These are phyloP conservation scores for Rhyacophila evoluta DNA, from an alignment of 2,888 invertebrate genomes.

Conservation along the genomic window DNA sequence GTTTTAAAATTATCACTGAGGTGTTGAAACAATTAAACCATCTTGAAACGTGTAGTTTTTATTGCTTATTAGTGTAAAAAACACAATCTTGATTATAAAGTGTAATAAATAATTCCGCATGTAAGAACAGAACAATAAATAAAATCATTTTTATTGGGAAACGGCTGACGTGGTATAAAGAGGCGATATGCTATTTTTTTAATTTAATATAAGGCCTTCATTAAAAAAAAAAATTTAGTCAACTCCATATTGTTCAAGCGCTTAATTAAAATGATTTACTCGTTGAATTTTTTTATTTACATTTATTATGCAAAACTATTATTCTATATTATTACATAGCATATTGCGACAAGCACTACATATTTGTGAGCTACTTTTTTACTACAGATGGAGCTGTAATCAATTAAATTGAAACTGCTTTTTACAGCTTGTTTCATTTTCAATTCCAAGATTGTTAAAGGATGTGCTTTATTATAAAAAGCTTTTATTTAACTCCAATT, in stretches of 20 bases:
- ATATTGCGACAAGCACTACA: too few relatives aligned
- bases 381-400: too few relatives aligned
- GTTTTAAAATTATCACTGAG: background rate
- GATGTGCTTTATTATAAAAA: too few relatives aligned
- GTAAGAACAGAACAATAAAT: background rate
- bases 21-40: slow-evolving; percentile 1
- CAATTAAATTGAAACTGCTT: too few relatives aligned
- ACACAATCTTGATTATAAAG: background rate
- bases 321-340: too few relatives aligned
- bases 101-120: background rate
- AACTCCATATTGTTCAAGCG: background rate
- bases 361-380: too few relatives aligned
- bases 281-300: too few relatives aligned
- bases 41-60: background rate
- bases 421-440: too few relatives aligned
- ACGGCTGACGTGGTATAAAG: background rate
- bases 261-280: background rate
- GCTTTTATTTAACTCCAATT: too few relatives aligned
- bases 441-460: too few relatives aligned
- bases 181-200: background rate
- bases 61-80: background rate
- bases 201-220: background rate
- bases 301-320: too few relatives aligned
- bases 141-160: background rate
- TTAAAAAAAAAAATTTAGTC: background rate